Percentiles rank a stretch among this genome's conserved stretches.
These are phyloP conservation scores for Eremophila alpestris DNA, from an alignment of 2,797 vertebrate genomes.

Conservation along the genomic window DNA sequence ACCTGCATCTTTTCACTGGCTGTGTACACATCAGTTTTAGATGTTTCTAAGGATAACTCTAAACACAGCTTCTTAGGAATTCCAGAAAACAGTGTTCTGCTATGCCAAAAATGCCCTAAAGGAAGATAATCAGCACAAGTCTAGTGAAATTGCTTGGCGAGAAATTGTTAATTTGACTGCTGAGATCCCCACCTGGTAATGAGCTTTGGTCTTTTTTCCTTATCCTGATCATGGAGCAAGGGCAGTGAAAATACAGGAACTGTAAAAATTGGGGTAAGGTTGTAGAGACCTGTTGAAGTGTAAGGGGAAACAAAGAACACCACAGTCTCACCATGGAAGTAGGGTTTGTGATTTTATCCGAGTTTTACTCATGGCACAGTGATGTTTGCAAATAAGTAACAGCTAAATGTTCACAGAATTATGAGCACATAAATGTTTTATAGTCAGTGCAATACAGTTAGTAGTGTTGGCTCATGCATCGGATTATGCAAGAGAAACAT, in stretches of 20 bases:
- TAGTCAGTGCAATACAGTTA: not conserved
- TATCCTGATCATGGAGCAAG: not conserved
- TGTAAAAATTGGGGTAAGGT: not conserved
- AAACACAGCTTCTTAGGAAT: not conserved
- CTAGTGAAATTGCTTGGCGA: not conserved
- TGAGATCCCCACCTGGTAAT: not conserved
- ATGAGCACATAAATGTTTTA: not conserved
- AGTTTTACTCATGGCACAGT: not conserved
- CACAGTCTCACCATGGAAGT: not conserved
- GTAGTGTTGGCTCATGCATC: not conserved
- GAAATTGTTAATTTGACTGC: not conserved
- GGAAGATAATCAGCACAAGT: not conserved
- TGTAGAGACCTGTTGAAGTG: not conserved
- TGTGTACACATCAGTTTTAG: not conserved
- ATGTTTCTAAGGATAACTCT: not conserved
- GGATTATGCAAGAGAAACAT: not conserved
- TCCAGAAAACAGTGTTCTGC: not conserved
- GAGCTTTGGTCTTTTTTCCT: not conserved
- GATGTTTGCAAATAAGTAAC: not conserved
- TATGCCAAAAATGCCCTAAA: not conserved
- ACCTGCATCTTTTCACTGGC: not conserved
- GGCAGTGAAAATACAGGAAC: not conserved
- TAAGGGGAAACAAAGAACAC: not conserved
- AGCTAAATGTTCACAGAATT: not conserved
- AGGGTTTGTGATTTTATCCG: not conserved